These are phyloP conservation scores for Nymphalis c-album DNA, from an alignment of 2,888 invertebrate genomes.

Conservation along the genomic window DNA sequence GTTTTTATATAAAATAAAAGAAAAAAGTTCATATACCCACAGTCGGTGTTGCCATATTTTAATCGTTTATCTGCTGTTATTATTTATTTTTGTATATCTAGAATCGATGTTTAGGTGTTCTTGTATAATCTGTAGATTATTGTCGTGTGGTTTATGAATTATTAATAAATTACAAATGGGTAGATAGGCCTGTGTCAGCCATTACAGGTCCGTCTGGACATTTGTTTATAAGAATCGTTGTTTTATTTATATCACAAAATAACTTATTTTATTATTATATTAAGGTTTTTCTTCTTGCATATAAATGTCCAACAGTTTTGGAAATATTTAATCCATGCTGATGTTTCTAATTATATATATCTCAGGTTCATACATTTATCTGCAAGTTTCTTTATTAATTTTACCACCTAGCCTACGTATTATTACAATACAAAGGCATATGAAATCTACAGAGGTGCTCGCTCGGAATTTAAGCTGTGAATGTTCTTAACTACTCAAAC, in stretches of 20 bases:
- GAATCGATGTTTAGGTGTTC: conserved; percentile 3
- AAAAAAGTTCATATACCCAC: conserved; percentile 77
- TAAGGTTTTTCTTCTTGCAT: no score
- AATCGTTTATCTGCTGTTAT: conserved; percentile 23
- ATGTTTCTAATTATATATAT: no score
- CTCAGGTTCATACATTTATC: no score
- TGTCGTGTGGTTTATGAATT: conserved; percentile 40
- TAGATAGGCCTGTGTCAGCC: conserved; percentile 72
- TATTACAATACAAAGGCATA: no score
- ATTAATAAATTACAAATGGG: conserved; percentile 61
- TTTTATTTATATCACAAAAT: conserved; percentile 40
- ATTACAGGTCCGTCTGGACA: conserved; percentile 67
- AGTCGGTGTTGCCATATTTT: conserved; percentile 21
- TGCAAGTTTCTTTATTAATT: no score
- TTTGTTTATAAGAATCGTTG: conserved; percentile 58
- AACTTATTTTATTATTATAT: no score
- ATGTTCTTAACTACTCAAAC: no score
- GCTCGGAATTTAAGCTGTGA: no score
- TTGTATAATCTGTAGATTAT: conserved; percentile 27
- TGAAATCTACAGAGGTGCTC: no score
- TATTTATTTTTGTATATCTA: conserved; percentile 23
- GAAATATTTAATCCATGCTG: no score
- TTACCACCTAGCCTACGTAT: no score
- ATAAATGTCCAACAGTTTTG: no score
- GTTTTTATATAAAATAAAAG: conserved; percentile 69